A percentile compares a stretch with the other conserved stretches of the same genome.
These are phyloP conservation scores for Chinchilla lanigera DNA, from an alignment of 2,113 vertebrate genomes.

Conservation along the genomic window DNA sequence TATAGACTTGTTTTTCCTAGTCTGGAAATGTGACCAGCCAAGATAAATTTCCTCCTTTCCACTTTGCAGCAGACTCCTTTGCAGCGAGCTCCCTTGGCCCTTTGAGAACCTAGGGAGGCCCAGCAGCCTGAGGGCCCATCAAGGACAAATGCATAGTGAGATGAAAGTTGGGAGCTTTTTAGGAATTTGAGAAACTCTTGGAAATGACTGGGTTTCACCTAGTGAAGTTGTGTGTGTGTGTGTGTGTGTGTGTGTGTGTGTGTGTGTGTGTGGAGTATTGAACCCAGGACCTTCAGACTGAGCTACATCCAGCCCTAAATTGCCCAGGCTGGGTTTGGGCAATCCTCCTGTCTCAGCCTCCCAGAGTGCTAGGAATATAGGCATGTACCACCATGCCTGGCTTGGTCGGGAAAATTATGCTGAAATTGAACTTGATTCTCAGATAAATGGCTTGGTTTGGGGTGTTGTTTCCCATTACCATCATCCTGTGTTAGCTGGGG, in stretches of 20 bases:
- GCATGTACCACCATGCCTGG: background rate
- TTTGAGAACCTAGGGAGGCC: background rate
- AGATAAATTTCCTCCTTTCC: background rate
- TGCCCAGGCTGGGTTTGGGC: background rate
- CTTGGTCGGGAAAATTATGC: background rate
- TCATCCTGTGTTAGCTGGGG: background rate
- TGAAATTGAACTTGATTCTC: background rate
- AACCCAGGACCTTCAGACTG: background rate
- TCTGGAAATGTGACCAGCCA: background rate
- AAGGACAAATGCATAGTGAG: accelerated
- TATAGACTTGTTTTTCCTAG: background rate
- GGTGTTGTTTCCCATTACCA: background rate
- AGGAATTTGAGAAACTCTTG: background rate
- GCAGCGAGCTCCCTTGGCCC: background rate
- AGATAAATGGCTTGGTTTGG: background rate
- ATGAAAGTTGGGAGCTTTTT: background rate
- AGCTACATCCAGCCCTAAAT: background rate
- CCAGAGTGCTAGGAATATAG: background rate
- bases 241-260: background rate
- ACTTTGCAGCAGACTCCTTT: background rate
- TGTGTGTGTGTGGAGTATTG: background rate
- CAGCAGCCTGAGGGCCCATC: background rate
- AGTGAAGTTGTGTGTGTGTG: background rate
- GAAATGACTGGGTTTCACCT: background rate
- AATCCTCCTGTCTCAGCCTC: background rate